Evolutionary conservation across 2,888 invertebrate genomes (phyloP).

Genomic region (Acronicta leporina): DNA sequence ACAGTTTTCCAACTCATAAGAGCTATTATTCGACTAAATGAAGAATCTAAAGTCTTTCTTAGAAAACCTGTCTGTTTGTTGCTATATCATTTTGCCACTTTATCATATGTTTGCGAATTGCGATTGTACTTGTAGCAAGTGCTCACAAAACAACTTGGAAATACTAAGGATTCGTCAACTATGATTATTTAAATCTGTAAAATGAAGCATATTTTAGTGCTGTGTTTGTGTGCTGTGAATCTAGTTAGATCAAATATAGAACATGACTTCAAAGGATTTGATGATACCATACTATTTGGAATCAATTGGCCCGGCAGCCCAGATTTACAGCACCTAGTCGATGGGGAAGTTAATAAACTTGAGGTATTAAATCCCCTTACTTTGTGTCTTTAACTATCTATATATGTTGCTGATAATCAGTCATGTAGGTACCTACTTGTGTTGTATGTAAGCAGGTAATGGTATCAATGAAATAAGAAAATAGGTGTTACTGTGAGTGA

Average conservation of each 20-base stretch:
- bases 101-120: constrained; percentile 42
- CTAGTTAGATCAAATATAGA: constrained; percentile 72
- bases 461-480: no score
- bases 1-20: constrained; percentile 76
- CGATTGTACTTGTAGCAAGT: not conserved
- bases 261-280: constrained; percentile 93
- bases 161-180: constrained; percentile 21
- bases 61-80: no score
- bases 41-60: not conserved
- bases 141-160: no score
- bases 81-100: constrained; percentile 17
- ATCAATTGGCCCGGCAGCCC: constrained; percentile 92
- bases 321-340: constrained; percentile 66
- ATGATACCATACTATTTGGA: constrained; percentile 94
- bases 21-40: constrained; percentile 50
- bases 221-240: constrained; percentile 66
- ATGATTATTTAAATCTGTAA: constrained; percentile 53
- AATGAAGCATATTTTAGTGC: constrained; percentile 70
- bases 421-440: no score
- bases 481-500: no score
- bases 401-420: no score
- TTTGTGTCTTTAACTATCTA: no score
- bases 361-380: constrained; percentile 67
- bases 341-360: constrained; percentile 63
- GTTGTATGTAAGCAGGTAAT: no score